Conservation (phyloP, 2,113 vertebrate species). For the Sakesphorus luctuosus region DNA sequence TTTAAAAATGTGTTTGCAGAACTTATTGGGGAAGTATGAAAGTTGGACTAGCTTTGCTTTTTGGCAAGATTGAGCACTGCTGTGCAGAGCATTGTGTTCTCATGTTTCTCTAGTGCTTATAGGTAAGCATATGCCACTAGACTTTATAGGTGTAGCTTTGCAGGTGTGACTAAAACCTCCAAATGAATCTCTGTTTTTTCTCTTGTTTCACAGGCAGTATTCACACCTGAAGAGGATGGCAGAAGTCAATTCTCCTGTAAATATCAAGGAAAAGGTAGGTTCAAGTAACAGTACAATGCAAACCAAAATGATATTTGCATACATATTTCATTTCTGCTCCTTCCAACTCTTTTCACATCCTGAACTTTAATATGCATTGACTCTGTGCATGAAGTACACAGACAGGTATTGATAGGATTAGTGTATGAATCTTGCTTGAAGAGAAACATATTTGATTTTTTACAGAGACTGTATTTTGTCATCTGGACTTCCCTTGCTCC, state of each 20-base stretch:
- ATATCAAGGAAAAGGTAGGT: constrained; percentile 82
- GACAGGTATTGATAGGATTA: background rate
- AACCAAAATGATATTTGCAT: background rate
- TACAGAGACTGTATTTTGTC: background rate
- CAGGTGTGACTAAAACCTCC: background rate
- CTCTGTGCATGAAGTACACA: background rate
- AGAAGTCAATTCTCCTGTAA: constrained; percentile 77
- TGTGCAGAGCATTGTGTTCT: background rate
- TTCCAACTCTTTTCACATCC: background rate
- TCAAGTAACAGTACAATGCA: background rate
- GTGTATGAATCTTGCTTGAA: background rate
- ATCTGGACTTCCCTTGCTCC: background rate
- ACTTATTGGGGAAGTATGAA: background rate
- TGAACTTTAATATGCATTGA: background rate
- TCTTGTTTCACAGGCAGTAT: constrained; percentile 32
- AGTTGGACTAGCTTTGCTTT: constrained; percentile 19
- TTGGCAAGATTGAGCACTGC: background rate
- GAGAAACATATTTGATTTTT: background rate
- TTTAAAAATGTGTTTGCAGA: constrained; percentile 17
- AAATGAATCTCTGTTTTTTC: background rate
- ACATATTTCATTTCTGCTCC: background rate
- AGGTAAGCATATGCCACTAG: background rate
- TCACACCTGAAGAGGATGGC: constrained; percentile 70
- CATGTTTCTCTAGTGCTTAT: background rate
- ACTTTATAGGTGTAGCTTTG: background rate